Percentiles rank a stretch among this genome's conserved stretches.
Evolutionary conservation across 2,113 vertebrate species (phyloP).

Genomic region (Microtus oregoni): DNA sequence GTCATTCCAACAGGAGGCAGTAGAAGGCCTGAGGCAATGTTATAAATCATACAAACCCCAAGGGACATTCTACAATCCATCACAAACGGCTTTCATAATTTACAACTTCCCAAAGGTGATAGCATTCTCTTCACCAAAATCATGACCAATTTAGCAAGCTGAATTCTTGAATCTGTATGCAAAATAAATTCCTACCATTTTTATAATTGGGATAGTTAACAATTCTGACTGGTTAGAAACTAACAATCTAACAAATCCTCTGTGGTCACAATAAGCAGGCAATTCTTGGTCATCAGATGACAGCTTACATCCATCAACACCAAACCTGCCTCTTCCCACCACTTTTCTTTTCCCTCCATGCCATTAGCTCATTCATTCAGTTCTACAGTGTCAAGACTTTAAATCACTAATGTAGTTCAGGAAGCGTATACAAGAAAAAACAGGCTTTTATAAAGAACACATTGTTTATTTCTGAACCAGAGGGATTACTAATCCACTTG

Average conservation of each 20-base stretch:
- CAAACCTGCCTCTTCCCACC: neutral
- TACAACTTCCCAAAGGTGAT: constrained; percentile 86
- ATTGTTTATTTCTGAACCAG: neutral
- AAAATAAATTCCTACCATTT: constrained; percentile 23
- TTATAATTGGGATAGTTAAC: neutral
- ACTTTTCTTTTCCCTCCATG: neutral
- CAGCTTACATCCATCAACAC: neutral
- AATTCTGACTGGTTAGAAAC: neutral
- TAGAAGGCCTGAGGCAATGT: constrained; percentile 88
- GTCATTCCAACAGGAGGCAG: constrained; percentile 95
- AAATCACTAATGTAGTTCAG: neutral
- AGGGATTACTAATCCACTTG: neutral
- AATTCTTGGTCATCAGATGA: neutral
- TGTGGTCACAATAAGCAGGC: neutral
- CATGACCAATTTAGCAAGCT: constrained; percentile 78
- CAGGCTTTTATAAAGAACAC: neutral
- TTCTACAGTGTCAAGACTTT: neutral
- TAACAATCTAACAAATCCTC: too few relatives aligned
- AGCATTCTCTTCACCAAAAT: constrained; percentile 81
- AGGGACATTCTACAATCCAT: constrained; percentile 86
- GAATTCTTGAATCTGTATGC: constrained; percentile 63
- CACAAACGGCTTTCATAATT: constrained; percentile 90
- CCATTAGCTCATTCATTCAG: neutral
- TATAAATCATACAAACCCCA: constrained; percentile 95
- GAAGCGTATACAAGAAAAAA: neutral